phyloP scores from a whole-genome alignment of 2,797 vertebrate genomes.

The Tokudaia muenninki region DNA sequence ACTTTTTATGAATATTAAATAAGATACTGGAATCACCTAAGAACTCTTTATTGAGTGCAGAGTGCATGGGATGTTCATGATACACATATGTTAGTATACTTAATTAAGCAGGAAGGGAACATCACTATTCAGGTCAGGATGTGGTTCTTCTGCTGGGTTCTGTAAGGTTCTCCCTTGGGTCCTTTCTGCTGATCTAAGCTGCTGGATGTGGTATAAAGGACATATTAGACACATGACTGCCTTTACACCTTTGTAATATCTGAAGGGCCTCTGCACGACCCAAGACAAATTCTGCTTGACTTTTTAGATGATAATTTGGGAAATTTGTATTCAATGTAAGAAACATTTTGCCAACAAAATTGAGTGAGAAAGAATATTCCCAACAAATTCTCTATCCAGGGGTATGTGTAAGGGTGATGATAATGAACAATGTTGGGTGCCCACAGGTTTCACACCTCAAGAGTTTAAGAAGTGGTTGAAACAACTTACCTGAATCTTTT shows the following conservation, averaged over 20 bases:
- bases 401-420: not conserved
- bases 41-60: not conserved
- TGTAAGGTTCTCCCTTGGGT: not conserved
- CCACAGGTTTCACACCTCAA: not conserved
- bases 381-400: not conserved
- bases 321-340: not conserved
- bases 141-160: not conserved
- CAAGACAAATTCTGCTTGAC: not conserved
- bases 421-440: not conserved
- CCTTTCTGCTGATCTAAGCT: not conserved
- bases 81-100: not conserved
- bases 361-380: not conserved
- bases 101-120: not conserved
- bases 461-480: not conserved
- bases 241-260: not conserved
- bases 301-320: constrained; percentile 6
- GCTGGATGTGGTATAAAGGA: not conserved
- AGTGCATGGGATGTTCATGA: not conserved
- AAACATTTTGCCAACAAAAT: not conserved
- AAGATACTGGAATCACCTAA: not conserved
- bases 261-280: not conserved
- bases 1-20: not conserved
- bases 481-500: not conserved
- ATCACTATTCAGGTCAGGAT: not conserved
- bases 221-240: not conserved